Evolutionary conservation across 2,113 vertebrate species (phyloP), one percentile per base, ranked within the genome.

Genomic region (Cololabis saira): DNA sequence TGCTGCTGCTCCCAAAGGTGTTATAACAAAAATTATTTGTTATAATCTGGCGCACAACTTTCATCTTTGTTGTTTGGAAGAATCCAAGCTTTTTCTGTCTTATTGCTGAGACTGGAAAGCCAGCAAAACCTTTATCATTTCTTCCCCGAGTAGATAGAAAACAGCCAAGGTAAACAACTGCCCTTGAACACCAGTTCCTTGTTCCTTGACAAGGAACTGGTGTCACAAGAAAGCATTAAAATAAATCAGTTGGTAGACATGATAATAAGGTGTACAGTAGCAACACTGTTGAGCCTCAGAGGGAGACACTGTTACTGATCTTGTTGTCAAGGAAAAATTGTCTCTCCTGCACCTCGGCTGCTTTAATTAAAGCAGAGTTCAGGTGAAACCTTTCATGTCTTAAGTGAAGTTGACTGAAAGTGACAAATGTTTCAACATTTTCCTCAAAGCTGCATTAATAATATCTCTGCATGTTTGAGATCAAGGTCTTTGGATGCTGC

Each of bases 191-290:
- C n/a, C n/a, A n/a, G n/a, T n/a, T n/a, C n/a, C n/a, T n/a, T n/a
- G n/a, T n/a, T n/a, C n/a, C n/a, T n/a, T 72, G 59, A 75, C 78
- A 81, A 78, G 64, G n/a, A 74, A 56, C 45, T 40, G 17, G 52
- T 67, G 53, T 67, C 2, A 3, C 30, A 52, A 40, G 44, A 63
- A 50, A 50, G 56, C 65, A 59, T 58, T 66, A 60, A 71, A 74
- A 69, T 43, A 67, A 71, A 50, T 61, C 53, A 71, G 76, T 66
- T 69, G 61, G 66, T 71, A 47, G 55, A 81, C 50, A 54, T 53
- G 64, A 72, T 81, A 86, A 85, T 79, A 60, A 76, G 65, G 33
- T 61, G 56, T 63, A 56, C 57, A 47, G 33, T 37, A 67, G 58
- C 54, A 59, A 50, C 24, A 58, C 33, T 6, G 16, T 16, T 40